These are phyloP conservation scores for Chaitophorus viminalis DNA, from an alignment of 2,888 invertebrate species.

Conservation along the genomic window DNA sequence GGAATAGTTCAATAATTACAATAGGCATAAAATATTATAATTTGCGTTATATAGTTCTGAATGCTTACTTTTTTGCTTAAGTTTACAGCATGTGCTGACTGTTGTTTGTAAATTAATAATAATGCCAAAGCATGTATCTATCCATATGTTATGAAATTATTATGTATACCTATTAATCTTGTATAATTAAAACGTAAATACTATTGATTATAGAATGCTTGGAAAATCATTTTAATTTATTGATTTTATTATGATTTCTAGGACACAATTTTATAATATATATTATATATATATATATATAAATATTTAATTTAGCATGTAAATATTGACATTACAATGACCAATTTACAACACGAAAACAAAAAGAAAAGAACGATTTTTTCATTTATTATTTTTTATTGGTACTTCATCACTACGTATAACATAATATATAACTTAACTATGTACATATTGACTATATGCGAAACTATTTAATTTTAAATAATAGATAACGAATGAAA, in stretches of 20 bases:
- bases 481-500: not conserved
- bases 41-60: not conserved
- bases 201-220: not conserved
- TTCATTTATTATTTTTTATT: no score
- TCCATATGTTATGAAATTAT: not conserved
- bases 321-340: conserved; percentile 24
- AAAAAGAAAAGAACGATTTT: not conserved
- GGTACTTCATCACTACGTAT: no score
- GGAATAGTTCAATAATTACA: conserved; percentile 37
- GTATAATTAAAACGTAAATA: not conserved
- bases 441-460: no score
- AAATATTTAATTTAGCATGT: not conserved
- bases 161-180: not conserved
- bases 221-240: conserved; percentile 65
- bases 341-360: not conserved
- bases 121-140: conserved; percentile 15
- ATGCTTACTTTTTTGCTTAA: conserved; percentile 11
- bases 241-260: conserved; percentile 67
- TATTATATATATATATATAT: not conserved
- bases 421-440: no score
- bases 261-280: conserved; percentile 70
- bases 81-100: conserved; percentile 31
- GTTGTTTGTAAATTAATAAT: conserved; percentile 4
- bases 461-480: not conserved
- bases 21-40: not conserved